Evolutionary conservation across 2,888 invertebrate species (phyloP).

Genomic region (Pammene aurita): DNA sequence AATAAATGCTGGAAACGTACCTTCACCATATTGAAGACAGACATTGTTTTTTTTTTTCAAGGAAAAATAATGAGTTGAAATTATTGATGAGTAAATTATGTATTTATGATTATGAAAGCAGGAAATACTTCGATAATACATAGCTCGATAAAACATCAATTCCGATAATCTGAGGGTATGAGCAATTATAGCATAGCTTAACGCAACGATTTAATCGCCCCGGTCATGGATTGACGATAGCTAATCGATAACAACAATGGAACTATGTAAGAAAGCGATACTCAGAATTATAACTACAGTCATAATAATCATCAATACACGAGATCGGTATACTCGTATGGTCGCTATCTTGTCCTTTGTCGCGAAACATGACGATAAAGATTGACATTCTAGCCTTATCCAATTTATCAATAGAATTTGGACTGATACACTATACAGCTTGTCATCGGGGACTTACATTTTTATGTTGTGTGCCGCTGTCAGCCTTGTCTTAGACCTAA

Average conservation of each 20-base stretch:
- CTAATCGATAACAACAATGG: conserved; percentile 10
- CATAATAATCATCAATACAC: background rate
- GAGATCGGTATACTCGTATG: too few species aligned
- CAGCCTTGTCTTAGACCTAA: background rate
- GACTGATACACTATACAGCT: too few species aligned
- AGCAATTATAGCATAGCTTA: conserved; percentile 22
- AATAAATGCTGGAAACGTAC: conserved; percentile 12
- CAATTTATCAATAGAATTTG: too few species aligned
- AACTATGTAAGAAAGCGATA: conserved; percentile 5
- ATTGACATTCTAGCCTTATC: too few species aligned
- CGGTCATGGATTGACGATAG: conserved; percentile 16
- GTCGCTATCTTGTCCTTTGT: too few species aligned
- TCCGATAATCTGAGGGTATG: conserved; percentile 16
- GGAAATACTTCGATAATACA: background rate
- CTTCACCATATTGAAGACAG: background rate
- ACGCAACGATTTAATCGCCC: conserved; percentile 15
- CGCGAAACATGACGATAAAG: too few species aligned
- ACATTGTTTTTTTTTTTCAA: too few species aligned
- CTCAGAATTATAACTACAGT: background rate
- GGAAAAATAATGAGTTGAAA: background rate
- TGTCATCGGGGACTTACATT: too few species aligned
- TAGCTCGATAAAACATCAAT: conserved; percentile 10
- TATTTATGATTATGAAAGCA: background rate
- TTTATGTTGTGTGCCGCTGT: background rate
- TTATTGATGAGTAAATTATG: background rate